These are phyloP conservation scores for Thinocorus orbignyianus DNA, from an alignment of 2,113 vertebrate species.

Conservation along the genomic window DNA sequence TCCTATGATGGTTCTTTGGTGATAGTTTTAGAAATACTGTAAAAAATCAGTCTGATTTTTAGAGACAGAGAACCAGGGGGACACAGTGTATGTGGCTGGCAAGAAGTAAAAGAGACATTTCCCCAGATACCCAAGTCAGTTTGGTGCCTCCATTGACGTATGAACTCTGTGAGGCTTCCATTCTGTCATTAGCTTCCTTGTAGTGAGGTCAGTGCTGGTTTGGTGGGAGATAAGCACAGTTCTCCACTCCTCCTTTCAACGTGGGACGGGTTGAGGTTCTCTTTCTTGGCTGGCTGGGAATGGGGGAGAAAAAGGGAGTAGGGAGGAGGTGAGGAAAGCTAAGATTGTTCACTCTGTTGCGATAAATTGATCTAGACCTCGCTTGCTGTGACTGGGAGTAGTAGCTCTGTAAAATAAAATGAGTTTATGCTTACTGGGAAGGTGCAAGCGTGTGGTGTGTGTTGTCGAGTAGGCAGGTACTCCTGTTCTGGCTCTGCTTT, in stretches of 20 bases:
- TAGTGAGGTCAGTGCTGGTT: neutral
- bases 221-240: neutral
- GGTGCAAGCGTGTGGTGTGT: fast-evolving
- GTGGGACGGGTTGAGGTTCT: neutral
- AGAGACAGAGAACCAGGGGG: neutral
- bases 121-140: neutral
- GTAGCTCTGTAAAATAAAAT: neutral
- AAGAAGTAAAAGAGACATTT: neutral
- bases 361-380: neutral
- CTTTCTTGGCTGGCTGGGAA: neutral
- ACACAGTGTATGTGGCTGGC: neutral
- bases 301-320: neutral
- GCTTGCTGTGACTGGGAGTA: neutral
- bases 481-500: neutral
- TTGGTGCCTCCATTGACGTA: neutral
- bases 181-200: neutral
- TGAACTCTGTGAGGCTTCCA: neutral
- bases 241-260: neutral
- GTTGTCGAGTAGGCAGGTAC: neutral
- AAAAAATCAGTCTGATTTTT: neutral
- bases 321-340: neutral
- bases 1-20: neutral
- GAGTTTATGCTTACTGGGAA: neutral
- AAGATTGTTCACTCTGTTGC: no score
- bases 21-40: neutral